Evolutionary conservation across 2,888 invertebrate genomes (phyloP).

Genomic region (Ceraclea dissimilis): DNA sequence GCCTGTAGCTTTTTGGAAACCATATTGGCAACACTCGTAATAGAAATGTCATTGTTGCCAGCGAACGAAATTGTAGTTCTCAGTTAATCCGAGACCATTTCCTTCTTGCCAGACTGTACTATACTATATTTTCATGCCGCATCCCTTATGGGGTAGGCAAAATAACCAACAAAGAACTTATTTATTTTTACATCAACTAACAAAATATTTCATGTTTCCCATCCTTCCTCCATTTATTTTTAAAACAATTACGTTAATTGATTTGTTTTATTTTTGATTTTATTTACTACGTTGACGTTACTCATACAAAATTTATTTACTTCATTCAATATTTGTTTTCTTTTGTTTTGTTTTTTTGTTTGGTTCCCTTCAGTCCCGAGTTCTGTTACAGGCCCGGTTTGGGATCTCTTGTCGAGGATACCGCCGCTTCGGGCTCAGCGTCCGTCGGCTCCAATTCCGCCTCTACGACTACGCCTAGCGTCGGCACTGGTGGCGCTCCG

Average conservation of each 20-base stretch:
- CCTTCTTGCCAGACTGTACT: too few species aligned
- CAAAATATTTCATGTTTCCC: background rate
- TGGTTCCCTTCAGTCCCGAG: constrained; percentile 61
- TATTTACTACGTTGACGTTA: too few species aligned
- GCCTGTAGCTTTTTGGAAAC: too few species aligned
- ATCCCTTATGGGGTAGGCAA: background rate
- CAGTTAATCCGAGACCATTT: too few species aligned
- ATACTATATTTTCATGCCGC: too few species aligned
- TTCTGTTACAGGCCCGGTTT: constrained; percentile 73
- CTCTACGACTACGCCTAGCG: constrained; percentile 31
- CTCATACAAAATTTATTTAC: background rate
- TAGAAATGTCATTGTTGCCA: too few species aligned
- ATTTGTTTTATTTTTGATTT: constrained; percentile 1
- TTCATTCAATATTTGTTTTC: background rate
- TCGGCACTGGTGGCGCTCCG: constrained; percentile 58
- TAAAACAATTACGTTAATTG: background rate
- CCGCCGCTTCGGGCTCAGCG: constrained; percentile 39
- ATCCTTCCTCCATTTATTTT: background rate
- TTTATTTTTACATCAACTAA: background rate
- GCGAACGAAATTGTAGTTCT: too few species aligned
- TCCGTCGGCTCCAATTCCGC: constrained; percentile 29
- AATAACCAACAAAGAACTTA: background rate
- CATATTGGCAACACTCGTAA: too few species aligned
- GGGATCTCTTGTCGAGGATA: constrained; percentile 54
- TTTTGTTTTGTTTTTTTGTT: constrained; percentile 22